Percentiles rank a stretch among this genome's conserved stretches.
phyloP scores from a whole-genome alignment of 2,888 invertebrate species.

The Azorinus chamasolen region DNA sequence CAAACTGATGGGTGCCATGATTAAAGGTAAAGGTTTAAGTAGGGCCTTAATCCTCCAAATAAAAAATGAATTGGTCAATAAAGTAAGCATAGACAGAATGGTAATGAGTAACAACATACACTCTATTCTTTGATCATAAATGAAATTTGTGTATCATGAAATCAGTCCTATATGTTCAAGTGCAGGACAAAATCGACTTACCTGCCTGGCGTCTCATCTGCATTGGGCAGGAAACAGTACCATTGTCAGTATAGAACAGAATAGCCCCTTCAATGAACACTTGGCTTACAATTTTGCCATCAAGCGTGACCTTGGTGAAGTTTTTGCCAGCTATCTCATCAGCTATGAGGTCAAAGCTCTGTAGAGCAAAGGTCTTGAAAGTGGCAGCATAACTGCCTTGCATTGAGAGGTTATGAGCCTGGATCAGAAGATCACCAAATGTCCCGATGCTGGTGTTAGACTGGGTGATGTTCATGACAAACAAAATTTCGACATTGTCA shows the following conservation, averaged over 20 bases:
- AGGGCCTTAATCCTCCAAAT: too few relatives aligned
- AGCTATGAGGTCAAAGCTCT: constrained; percentile 27
- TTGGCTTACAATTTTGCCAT: constrained; percentile 31
- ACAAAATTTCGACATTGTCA: constrained; percentile 32
- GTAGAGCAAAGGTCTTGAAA: constrained; percentile 35
- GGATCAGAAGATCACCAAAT: constrained; percentile 31
- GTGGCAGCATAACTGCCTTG: constrained; percentile 40
- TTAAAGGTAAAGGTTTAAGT: too few relatives aligned
- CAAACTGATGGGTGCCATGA: too few relatives aligned
- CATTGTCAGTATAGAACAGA: constrained; percentile 31
- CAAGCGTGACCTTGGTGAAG: constrained; percentile 53
- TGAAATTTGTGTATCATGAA: too few relatives aligned
- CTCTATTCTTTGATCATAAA: too few relatives aligned
- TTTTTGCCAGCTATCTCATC: constrained; percentile 37
- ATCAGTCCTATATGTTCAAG: too few relatives aligned
- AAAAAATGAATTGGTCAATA: not conserved
- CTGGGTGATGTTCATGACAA: constrained; percentile 50
- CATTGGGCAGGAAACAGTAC: constrained; percentile 22
- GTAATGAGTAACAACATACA: too few relatives aligned
- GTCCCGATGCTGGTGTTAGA: constrained; percentile 43
- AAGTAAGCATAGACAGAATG: not conserved
- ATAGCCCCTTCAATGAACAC: constrained; percentile 53
- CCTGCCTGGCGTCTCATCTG: constrained; percentile 47
- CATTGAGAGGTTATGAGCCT: constrained; percentile 31
- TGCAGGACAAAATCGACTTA: too few relatives aligned